These are phyloP conservation scores for Muscidifurax raptorellus DNA, from an alignment of 1,140 invertebrate species.

Conservation along the genomic window DNA sequence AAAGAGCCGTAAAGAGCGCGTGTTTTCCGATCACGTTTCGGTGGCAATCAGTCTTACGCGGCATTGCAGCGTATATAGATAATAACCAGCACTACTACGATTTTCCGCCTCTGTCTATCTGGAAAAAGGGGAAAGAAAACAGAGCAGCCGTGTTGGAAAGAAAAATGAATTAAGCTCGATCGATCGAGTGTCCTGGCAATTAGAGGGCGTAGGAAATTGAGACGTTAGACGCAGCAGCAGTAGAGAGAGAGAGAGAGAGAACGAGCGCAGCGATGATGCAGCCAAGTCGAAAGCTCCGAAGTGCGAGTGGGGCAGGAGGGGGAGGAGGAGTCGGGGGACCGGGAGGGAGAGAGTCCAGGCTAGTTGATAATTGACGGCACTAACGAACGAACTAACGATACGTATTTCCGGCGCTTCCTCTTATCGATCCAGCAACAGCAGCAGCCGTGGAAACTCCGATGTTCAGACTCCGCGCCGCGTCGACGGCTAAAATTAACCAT, in stretches of 20 bases:
- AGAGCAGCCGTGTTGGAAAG: neutral
- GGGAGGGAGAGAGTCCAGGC: conserved; percentile 1
- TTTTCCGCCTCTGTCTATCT: too few relatives aligned
- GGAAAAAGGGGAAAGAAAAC: neutral
- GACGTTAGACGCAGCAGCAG: conserved; percentile 42
- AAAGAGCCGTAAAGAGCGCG: too few relatives aligned
- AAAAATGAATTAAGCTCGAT: conserved; percentile 51
- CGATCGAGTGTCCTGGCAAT: conserved; percentile 48
- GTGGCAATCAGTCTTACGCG: too few relatives aligned
- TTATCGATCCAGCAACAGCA: conserved; percentile 27
- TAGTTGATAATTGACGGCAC: conserved; percentile 51
- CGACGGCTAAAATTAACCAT: conserved; percentile 40
- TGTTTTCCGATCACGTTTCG: too few relatives aligned
- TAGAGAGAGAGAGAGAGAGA: conserved; percentile 28
- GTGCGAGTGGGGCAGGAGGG: conserved; percentile 53
- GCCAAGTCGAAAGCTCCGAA: conserved; percentile 28
- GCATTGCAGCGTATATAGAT: too few relatives aligned
- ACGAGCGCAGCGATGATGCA: neutral
- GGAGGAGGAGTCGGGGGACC: conserved; percentile 55
- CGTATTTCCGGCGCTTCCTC: conserved; percentile 50
- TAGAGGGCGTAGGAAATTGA: conserved; percentile 48
- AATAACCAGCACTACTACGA: too few relatives aligned
- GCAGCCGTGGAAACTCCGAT: conserved; percentile 1
- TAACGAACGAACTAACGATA: conserved; percentile 53
- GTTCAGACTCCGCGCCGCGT: neutral